A percentile compares a stretch with the other conserved stretches of the same genome.
These are phyloP conservation scores for Acridotheres tristis DNA, from an alignment of 2,797 vertebrate species.

Conservation along the genomic window DNA sequence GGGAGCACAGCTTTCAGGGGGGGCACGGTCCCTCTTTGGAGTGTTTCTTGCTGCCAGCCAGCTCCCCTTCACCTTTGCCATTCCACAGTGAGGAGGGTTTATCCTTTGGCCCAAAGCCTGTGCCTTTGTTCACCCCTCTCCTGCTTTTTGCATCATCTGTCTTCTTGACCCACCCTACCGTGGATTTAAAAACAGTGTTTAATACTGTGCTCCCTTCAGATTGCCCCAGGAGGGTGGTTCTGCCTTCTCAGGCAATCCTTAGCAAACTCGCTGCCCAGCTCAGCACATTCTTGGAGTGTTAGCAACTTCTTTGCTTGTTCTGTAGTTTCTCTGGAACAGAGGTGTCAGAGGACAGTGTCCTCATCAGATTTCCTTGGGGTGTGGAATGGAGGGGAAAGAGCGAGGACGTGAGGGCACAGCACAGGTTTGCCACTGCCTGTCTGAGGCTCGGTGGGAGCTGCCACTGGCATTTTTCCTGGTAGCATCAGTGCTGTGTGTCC, in stretches of 20 bases:
- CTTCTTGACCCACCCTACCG: slow-evolving; percentile 54
- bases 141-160: slow-evolving; percentile 35
- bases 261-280: slow-evolving; percentile 44
- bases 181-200: slow-evolving; percentile 21
- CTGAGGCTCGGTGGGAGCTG: neutral
- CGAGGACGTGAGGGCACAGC: neutral
- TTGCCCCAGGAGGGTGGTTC: slow-evolving; percentile 63
- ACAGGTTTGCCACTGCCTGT: neutral
- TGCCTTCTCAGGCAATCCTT: slow-evolving; percentile 55
- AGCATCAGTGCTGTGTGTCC: neutral
- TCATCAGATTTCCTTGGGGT: neutral
- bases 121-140: slow-evolving; percentile 28
- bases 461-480: rapidly evolving
- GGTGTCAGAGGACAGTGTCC: slow-evolving; percentile 34
- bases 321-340: slow-evolving; percentile 37
- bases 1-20: neutral
- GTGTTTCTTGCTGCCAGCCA: neutral
- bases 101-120: slow-evolving; percentile 43
- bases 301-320: slow-evolving; percentile 56
- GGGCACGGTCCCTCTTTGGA: neutral
- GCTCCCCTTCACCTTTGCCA: slow-evolving; percentile 34
- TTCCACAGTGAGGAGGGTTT: slow-evolving; percentile 1
- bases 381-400: neutral
- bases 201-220: slow-evolving; percentile 22
- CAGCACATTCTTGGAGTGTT: slow-evolving; percentile 65